Base-by-base conservation (phyloP, 35 echinoderm and acorn worm genomes). In the Chiridota heheva region DNA sequence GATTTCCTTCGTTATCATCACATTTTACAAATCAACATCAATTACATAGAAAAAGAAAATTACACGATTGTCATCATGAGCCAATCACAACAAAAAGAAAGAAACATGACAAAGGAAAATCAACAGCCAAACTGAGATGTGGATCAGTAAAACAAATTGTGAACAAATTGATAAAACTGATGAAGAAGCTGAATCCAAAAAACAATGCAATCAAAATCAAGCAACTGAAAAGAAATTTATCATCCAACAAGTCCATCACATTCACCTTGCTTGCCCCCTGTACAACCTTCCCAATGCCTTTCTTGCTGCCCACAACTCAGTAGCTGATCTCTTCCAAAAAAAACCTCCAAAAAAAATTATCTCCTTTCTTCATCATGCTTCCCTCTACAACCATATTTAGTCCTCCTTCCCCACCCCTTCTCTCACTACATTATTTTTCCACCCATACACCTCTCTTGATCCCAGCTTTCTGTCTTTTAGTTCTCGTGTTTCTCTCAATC, bases 21-120 rank as follows among this genome's bases (percentile, higher is more conserved):
- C 66, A 81, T 81, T 81, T 81, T 7, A 37, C 27, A 10, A 33
- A 37, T 49, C 71, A 75, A 75, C 5, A 49, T 48, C 15, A 22
- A 8, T 22, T 48, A 48, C 5, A 44, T 22, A 28, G 7, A 25
- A 48, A 44, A 75, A 75, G 42, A 48, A 37, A 0, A 26, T 7
- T 48, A 75, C 5, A 47, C 17, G n/a, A 75, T 7, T 26, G 5
- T 20, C 59, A 62, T 62, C 59, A 24, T 26, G 33, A 62, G 5
- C 22, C 59, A 24, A 62, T 20, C 59, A 5, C 33, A 26, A 26
- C 5, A 24, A 7, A 26, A 7, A 7, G 5, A 20, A 20, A 7
- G 5, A 26, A 5, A 62, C 22, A 7, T 24, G n/a, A 62, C 7
- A 24, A 5, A 7, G 6, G 6, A 7, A 24, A 7, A 7, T 24